Percentiles rank a stretch among this genome's conserved stretches.
These are phyloP conservation scores for Polypterus senegalus DNA, from an alignment of 2,113 vertebrate genomes.

Conservation along the genomic window DNA sequence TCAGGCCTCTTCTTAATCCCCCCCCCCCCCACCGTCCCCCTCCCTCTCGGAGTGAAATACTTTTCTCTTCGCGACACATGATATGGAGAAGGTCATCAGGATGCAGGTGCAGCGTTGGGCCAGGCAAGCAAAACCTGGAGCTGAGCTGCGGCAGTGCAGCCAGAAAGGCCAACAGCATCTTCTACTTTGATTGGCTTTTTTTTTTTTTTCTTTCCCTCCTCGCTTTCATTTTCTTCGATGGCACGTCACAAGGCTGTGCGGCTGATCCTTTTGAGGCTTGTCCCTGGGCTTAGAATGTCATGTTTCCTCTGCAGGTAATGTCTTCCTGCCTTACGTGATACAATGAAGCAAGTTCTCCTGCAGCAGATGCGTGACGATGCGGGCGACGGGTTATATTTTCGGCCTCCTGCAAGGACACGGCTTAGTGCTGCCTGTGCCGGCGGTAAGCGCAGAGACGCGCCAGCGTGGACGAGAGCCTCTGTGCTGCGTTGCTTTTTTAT, in stretches of 20 bases:
- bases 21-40: constrained; percentile 12
- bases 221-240: constrained; percentile 15
- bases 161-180: constrained; percentile 28
- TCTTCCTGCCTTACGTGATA: constrained; percentile 13
- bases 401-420: no score
- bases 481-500: no score
- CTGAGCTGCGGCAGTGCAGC: constrained; percentile 2
- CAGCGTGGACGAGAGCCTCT: no score
- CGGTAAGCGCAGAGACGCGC: no score
- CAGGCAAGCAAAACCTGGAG: background rate
- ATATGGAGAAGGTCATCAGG: constrained; percentile 17
- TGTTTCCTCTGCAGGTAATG: constrained; percentile 59
- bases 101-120: constrained; percentile 5
- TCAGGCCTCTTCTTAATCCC: constrained; percentile 16
- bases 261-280: constrained; percentile 42
- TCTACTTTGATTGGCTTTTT: constrained; percentile 5
- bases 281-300: constrained; percentile 52
- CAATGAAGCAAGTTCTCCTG: no score
- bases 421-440: no score
- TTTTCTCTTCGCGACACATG: constrained; percentile 18
- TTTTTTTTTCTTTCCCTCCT: constrained; percentile 17
- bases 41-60: background rate
- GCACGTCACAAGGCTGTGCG: constrained; percentile 5
- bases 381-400: no score
- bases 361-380: no score